phyloP scores from a whole-genome alignment of 2,888 invertebrate species.

The Caenorhabditis doughertyi region DNA sequence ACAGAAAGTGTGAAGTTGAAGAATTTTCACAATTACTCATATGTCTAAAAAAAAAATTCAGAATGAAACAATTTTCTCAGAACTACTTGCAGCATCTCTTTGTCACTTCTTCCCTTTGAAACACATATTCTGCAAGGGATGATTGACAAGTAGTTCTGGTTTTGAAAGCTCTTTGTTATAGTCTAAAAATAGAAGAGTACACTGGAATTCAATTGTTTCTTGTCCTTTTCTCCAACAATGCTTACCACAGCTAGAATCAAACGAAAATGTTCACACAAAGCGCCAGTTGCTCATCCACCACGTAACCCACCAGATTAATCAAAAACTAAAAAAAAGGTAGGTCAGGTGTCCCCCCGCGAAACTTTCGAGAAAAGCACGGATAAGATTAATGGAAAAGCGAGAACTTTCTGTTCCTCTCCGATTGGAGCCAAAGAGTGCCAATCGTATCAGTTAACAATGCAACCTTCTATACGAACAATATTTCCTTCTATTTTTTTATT shows the following conservation, averaged over 20 bases:
- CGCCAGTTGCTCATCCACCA: slow-evolving; percentile 30
- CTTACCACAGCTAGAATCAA: neutral
- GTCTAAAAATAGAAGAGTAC: neutral
- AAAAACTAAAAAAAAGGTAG: slow-evolving; percentile 40
- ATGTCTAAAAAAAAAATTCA: too few species aligned
- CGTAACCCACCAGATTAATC: slow-evolving; percentile 26
- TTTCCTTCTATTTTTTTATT: neutral
- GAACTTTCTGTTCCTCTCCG: slow-evolving; percentile 10
- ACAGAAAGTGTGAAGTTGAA: too few species aligned
- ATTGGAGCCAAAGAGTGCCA: neutral
- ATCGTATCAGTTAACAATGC: neutral
- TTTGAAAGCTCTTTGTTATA: neutral
- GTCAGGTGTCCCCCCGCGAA: slow-evolving; percentile 34
- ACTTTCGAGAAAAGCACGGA: slow-evolving; percentile 15
- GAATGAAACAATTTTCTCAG: too few species aligned
- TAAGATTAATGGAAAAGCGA: slow-evolving; percentile 36
- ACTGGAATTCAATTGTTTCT: too few species aligned
- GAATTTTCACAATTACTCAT: too few species aligned
- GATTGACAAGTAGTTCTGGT: neutral
- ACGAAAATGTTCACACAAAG: neutral
- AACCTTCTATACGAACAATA: neutral
- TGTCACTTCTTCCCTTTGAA: too few species aligned
- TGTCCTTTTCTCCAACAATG: neutral
- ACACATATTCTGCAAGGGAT: neutral
- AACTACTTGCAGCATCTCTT: too few species aligned